These are phyloP conservation scores for Bilobella aurantiaca DNA, from an alignment of 1,140 invertebrate species.

Conservation along the genomic window DNA sequence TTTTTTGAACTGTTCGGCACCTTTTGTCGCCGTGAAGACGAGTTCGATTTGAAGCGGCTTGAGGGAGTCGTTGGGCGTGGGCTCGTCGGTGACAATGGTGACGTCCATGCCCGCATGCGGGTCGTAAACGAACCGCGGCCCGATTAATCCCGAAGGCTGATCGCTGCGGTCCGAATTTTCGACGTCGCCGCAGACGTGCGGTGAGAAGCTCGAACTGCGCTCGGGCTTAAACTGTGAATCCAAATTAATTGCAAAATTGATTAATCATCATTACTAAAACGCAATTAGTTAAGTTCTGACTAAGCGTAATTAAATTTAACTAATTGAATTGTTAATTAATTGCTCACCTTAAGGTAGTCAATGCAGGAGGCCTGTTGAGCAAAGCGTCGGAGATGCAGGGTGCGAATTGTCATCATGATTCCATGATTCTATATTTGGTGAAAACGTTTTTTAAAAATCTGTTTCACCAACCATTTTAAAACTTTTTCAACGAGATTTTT, in stretches of 20 bases:
- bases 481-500: too few species aligned
- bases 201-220: slow-evolving; percentile 1
- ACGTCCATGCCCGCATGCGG: slow-evolving; percentile 28
- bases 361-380: slow-evolving; percentile 6
- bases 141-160: slow-evolving; percentile 17
- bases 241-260: too few species aligned
- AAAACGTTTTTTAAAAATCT: neutral
- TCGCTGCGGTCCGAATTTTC: slow-evolving; percentile 14
- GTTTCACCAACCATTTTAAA: too few species aligned
- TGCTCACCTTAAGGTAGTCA: slow-evolving; percentile 29
- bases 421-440: slow-evolving; percentile 8
- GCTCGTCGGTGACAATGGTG: slow-evolving; percentile 20
- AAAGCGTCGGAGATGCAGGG: slow-evolving; percentile 10
- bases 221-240: slow-evolving; percentile 30
- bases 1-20: slow-evolving; percentile 5
- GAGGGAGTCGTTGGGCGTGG: neutral
- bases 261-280: too few species aligned
- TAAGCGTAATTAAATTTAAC: neutral
- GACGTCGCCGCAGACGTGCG: slow-evolving; percentile 24
- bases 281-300: too few species aligned
- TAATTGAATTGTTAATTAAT: neutral
- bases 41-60: slow-evolving; percentile 18
- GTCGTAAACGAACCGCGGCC: slow-evolving; percentile 25
- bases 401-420: slow-evolving; percentile 25
- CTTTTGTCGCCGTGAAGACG: slow-evolving; percentile 28